Evolutionary conservation across 2,888 invertebrate genomes (phyloP).

Genomic region (Drosophila nigritarsus): DNA sequence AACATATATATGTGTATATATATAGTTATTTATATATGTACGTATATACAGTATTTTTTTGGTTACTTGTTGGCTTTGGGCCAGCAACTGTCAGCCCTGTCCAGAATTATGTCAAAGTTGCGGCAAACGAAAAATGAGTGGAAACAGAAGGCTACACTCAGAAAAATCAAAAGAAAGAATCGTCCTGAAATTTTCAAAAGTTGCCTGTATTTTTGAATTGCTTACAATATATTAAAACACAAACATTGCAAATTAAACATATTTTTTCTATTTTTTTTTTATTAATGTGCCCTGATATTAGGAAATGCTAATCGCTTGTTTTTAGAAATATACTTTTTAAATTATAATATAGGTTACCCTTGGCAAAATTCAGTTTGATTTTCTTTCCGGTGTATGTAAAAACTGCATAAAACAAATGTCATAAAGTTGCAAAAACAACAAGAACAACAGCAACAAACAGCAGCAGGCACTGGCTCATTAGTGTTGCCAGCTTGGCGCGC

Average conservation of each 20-base stretch:
- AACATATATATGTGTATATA: slow-evolving; percentile 22
- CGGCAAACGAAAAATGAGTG: slow-evolving; percentile 63
- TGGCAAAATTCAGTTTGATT: neutral
- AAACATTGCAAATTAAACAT: neutral
- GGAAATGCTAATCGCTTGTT: neutral
- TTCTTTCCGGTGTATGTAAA: slow-evolving; percentile 32
- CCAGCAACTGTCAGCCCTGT: slow-evolving; percentile 59
- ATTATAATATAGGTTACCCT: neutral
- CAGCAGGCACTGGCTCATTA: slow-evolving; percentile 61
- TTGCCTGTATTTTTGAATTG: too few relatives aligned
- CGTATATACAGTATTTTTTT: slow-evolving; percentile 30
- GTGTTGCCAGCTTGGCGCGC: slow-evolving; percentile 63
- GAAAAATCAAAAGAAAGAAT: neutral
- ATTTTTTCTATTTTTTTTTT: neutral
- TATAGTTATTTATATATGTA: slow-evolving; percentile 35
- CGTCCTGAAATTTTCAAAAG: neutral
- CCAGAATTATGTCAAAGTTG: slow-evolving; percentile 78
- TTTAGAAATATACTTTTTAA: neutral
- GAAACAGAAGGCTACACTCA: slow-evolving; percentile 14
- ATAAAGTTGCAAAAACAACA: slow-evolving; percentile 55
- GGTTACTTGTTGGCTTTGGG: slow-evolving; percentile 43
- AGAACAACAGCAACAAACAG: slow-evolving; percentile 12
- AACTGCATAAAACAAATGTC: slow-evolving; percentile 72
- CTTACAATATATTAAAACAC: neutral
- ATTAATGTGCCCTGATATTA: neutral